These are phyloP conservation scores for Ambastaia sidthimunki DNA, from an alignment of 2,797 vertebrate species.

Conservation along the genomic window DNA sequence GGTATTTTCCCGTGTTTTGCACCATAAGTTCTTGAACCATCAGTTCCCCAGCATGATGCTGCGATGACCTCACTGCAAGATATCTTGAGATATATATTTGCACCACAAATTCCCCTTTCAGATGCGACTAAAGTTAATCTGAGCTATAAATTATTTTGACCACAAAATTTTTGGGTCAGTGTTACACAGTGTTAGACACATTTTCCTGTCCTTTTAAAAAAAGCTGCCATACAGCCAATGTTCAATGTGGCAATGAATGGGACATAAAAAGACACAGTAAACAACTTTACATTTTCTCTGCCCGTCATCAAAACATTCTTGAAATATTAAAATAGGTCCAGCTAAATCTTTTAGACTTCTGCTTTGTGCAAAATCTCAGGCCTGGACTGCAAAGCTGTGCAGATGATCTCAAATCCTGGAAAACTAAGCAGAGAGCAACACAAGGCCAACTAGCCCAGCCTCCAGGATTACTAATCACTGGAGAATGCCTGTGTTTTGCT, in stretches of 20 bases:
- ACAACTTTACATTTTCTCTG: background rate
- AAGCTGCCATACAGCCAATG: background rate
- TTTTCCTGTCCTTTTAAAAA: background rate
- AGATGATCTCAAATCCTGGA: conserved; percentile 74
- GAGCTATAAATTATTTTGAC: background rate
- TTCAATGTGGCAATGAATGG: background rate
- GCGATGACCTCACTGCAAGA: conserved; percentile 8
- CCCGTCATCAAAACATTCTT: conserved; percentile 27
- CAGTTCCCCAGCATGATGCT: background rate
- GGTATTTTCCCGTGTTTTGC: background rate
- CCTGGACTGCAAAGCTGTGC: conserved; percentile 64
- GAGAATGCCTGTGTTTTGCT: conserved; percentile 70
- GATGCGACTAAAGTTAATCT: background rate
- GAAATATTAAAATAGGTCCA: conserved; percentile 17
- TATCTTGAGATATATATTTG: background rate
- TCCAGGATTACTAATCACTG: conserved; percentile 74
- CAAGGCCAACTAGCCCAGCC: conserved; percentile 63
- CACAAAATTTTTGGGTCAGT: background rate
- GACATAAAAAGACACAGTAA: background rate
- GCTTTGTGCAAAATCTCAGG: conserved; percentile 48
- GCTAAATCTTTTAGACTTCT: conserved; percentile 36
- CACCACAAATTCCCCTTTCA: background rate
- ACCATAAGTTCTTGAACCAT: background rate
- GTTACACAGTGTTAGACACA: background rate
- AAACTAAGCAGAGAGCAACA: conserved; percentile 63